Evolutionary conservation across 2,113 vertebrate species (phyloP), one percentile per base, ranked within the genome.

Genomic region (Spea multiplicata): DNA sequence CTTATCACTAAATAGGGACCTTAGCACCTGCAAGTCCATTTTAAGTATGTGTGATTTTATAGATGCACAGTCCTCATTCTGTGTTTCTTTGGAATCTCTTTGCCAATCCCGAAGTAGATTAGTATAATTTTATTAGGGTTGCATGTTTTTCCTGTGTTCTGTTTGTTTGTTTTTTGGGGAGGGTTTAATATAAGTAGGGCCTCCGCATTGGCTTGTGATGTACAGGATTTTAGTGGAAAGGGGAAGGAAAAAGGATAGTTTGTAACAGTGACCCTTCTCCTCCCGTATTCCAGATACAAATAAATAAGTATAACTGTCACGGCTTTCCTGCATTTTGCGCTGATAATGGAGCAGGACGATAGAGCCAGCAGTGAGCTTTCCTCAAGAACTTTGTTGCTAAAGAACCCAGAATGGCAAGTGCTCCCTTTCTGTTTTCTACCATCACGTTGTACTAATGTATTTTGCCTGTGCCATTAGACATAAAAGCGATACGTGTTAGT

Each of bases 341-440:
- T 61, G 62, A 79, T 79, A 66, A 79, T 79, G 77, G 77, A 79
- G 77, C 77, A 64, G n/a, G 77, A 79, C 16, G 71, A 55, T 73
- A 79, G 77, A 73, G 52, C 70, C 77, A 79, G 69, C 77, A 72
- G 14, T 79, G 77, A 79, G 77, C 47, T 79, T 79, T 47, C 70
- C 46, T 30, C 77, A 44, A 71, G 70, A 79, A 65, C 71, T 66
- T 66, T 73, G 14, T 79, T 79, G 73, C 77, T 66, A 79, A 79
- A 79, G 77, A 73, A 73, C 45, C 71, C 70, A 67, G 77, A 79
- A 79, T 79, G 77, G 77, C 77, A 79, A 79, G 77, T 79, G 49
- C 53, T 79, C 71, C 30, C 70, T 79, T 74, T 71, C 59, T 71
- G 66, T 59, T 71, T 67, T 45, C 14, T 79, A n/a, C 62, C 12